A percentile compares a stretch with the other conserved stretches of the same genome.
Evolutionary conservation across 2,888 invertebrate genomes (phyloP).

Genomic region (Troides aeacus): DNA sequence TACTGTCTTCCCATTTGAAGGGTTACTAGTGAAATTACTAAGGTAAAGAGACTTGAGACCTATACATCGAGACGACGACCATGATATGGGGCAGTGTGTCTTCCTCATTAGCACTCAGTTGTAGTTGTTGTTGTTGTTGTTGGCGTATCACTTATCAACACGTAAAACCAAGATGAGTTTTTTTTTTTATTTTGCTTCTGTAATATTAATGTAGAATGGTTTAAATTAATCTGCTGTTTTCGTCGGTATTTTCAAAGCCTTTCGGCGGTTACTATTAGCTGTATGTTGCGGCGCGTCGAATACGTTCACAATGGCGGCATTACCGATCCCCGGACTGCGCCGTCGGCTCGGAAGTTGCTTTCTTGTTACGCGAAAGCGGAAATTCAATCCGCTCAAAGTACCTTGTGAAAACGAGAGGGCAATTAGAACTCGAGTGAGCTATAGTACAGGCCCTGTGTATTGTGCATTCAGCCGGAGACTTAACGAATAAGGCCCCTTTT

Average conservation of each 20-base stretch:
- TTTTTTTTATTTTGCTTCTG: no score
- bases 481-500: slow-evolving; percentile 13
- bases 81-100: no score
- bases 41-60: no score
- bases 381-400: slow-evolving; percentile 36
- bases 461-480: slow-evolving; percentile 23
- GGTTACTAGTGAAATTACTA: no score
- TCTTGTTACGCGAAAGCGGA: slow-evolving; percentile 34
- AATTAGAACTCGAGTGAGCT: slow-evolving; percentile 37
- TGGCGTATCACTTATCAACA: no score
- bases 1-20: no score
- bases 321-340: slow-evolving; percentile 3
- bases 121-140: no score
- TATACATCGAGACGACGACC: no score
- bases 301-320: slow-evolving; percentile 12
- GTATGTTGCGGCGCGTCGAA: slow-evolving; percentile 5
- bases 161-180: no score
- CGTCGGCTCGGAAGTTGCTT: slow-evolving; percentile 32
- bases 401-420: slow-evolving; percentile 36
- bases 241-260: not conserved
- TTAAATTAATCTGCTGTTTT: not conserved
- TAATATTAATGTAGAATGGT: not conserved
- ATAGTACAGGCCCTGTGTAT: slow-evolving; percentile 17
- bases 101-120: no score
- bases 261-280: not conserved